Percentiles rank a stretch among this genome's conserved stretches.
These are phyloP conservation scores for Celastrina argiolus DNA, from an alignment of 2,888 invertebrate genomes.

Conservation along the genomic window DNA sequence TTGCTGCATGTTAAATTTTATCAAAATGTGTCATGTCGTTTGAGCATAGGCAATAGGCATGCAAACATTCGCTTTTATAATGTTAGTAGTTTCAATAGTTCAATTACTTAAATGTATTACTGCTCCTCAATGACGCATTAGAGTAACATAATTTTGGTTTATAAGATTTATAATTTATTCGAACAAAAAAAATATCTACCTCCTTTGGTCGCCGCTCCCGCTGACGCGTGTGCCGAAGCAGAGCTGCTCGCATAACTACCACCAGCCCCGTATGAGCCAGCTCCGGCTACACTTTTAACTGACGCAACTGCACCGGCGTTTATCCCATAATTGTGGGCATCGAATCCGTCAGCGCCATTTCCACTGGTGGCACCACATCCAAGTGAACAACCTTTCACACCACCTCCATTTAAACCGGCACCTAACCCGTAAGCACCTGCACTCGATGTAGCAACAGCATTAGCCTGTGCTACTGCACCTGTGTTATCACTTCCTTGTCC, in stretches of 20 bases:
- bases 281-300: conserved; percentile 49
- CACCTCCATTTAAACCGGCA: conserved; percentile 25
- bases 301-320: conserved; percentile 38
- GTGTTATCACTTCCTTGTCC: conserved; percentile 24
- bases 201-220: conserved; percentile 59
- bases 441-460: conserved; percentile 42
- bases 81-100: too few relatives aligned
- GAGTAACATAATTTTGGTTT: too few relatives aligned
- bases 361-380: not conserved
- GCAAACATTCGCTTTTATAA: too few relatives aligned
- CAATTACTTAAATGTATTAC: too few relatives aligned
- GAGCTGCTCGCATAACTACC: conserved; percentile 58
- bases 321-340: conserved; percentile 17
- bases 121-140: too few relatives aligned
- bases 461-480: conserved; percentile 42
- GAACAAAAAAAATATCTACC: too few relatives aligned
- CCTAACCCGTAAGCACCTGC: conserved; percentile 35
- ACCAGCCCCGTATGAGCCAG: conserved; percentile 37
- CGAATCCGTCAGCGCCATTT: not conserved
- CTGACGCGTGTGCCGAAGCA: conserved; percentile 55
- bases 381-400: conserved; percentile 24
- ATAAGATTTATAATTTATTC: too few relatives aligned
- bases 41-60: too few relatives aligned
- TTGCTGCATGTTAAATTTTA: too few relatives aligned
- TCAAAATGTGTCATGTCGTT: too few relatives aligned